A percentile compares a stretch with the other conserved stretches of the same genome.
Evolutionary conservation across 2,797 vertebrate genomes (phyloP).

Genomic region (Hemitrygon akajei): DNA sequence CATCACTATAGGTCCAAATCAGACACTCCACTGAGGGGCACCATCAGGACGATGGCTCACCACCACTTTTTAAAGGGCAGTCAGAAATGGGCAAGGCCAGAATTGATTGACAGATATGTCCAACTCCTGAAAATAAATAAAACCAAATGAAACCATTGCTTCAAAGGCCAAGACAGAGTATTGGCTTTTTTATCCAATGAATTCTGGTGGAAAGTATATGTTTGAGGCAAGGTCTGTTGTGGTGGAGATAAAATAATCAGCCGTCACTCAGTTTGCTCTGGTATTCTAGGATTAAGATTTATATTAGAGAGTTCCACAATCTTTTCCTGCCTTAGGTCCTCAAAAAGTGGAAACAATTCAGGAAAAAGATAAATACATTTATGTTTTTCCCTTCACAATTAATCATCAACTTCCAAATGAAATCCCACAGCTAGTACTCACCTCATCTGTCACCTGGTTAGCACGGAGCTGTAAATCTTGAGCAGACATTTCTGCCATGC

Average conservation of each 20-base stretch:
- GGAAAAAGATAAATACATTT: background rate
- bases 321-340: background rate
- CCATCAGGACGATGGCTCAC: too few species aligned
- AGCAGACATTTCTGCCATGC: slow-evolving; percentile 77
- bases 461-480: slow-evolving; percentile 78
- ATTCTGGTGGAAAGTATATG: background rate
- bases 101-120: too few species aligned
- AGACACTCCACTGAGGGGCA: too few species aligned
- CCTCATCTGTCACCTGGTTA: slow-evolving; percentile 93
- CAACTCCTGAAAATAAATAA: too few species aligned
- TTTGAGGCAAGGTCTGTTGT: background rate
- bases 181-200: background rate
- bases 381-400: background rate
- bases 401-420: background rate
- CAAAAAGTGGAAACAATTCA: background rate
- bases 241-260: background rate
- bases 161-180: background rate
- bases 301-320: background rate
- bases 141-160: background rate
- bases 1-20: too few species aligned
- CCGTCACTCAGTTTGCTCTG: background rate
- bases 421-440: slow-evolving; percentile 48
- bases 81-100: too few species aligned
- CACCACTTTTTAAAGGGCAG: too few species aligned
- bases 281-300: background rate